These are phyloP conservation scores for Lasioglossum lativentre DNA, from an alignment of 2,888 invertebrate genomes.

Conservation along the genomic window DNA sequence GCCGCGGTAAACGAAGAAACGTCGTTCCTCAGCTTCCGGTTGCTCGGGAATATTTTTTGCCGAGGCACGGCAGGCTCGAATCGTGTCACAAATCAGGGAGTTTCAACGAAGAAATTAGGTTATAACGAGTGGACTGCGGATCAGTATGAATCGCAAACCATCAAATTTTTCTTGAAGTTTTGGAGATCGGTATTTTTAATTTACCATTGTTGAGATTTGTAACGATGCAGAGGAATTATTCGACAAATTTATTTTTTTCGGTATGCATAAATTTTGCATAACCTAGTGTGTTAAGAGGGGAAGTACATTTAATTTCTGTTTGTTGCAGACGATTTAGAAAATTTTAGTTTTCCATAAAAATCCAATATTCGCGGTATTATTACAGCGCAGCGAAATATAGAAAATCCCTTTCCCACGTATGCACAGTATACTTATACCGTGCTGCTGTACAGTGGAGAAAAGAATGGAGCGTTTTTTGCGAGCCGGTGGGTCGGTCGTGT, in stretches of 20 bases:
- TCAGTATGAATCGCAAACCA: neutral
- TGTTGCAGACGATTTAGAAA: neutral
- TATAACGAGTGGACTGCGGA: neutral
- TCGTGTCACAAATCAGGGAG: neutral
- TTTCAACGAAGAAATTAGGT: neutral
- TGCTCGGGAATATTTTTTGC: neutral
- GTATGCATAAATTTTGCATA: no score
- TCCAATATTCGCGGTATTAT: neutral
- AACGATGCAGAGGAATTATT: no score
- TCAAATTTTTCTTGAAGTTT: no score
- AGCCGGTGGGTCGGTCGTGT: neutral
- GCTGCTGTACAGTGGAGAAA: neutral
- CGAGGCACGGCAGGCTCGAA: neutral
- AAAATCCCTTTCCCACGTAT: neutral
- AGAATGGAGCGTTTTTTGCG: neutral
- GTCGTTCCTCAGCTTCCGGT: neutral
- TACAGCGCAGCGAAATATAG: neutral
- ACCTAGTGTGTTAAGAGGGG: no score
- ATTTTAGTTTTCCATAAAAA: neutral
- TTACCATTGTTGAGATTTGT: neutral
- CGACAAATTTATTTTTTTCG: no score
- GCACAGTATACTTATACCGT: neutral
- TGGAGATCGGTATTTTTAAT: neutral
- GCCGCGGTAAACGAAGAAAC: neutral
- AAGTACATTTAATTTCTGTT: no score